These are phyloP conservation scores for Heliothis virescens DNA, from an alignment of 1,140 invertebrate species.

Conservation along the genomic window DNA sequence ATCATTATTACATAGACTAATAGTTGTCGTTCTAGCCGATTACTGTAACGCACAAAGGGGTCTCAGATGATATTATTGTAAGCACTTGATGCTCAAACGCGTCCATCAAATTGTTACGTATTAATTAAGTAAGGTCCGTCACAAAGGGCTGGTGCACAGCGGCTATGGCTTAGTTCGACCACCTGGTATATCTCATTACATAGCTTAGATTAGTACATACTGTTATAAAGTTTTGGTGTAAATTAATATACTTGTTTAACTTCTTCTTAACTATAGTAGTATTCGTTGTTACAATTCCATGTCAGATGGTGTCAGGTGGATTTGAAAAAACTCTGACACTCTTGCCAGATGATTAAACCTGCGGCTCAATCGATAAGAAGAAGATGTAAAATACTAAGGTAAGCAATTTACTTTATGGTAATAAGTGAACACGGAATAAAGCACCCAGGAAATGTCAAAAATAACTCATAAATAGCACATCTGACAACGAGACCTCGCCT, in stretches of 20 bases:
- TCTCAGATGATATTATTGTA: not conserved
- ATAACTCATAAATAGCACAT: not conserved
- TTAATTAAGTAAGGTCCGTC: constrained; percentile 15
- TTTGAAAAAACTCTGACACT: too few relatives aligned
- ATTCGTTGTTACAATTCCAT: too few relatives aligned
- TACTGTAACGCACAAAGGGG: not conserved
- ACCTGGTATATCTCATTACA: not conserved
- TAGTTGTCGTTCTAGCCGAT: too few relatives aligned
- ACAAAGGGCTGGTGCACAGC: constrained; percentile 3
- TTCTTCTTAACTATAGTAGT: too few relatives aligned
- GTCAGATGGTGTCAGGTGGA: too few relatives aligned
- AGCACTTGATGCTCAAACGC: not conserved
- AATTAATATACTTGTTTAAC: too few relatives aligned
- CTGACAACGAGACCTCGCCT: not conserved
- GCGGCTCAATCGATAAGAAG: too few relatives aligned
- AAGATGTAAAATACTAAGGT: too few relatives aligned
- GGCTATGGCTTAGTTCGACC: not conserved
- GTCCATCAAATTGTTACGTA: constrained; percentile 22
- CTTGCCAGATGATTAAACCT: too few relatives aligned
- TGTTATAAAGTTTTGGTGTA: not conserved
- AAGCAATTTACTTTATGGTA: not conserved
- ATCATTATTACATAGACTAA: too few relatives aligned
- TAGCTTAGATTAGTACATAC: not conserved
- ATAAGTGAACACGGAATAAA: not conserved
- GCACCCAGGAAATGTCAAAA: not conserved